phyloP scores from a whole-genome alignment of 2,797 vertebrate species.

The Rousettus madagascariensis region DNA sequence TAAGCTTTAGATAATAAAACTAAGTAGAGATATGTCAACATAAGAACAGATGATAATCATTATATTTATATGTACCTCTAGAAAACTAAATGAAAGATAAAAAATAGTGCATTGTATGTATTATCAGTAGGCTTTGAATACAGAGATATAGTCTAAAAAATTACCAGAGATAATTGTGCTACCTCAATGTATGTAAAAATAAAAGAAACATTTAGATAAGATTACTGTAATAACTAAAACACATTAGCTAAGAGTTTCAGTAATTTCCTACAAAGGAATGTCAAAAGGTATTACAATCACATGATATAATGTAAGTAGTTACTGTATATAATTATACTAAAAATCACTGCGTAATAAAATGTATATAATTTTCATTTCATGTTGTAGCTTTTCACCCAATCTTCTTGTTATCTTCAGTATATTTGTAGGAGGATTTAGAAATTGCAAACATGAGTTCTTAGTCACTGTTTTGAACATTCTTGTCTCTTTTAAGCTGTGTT shows the following conservation, averaged over 20 bases:
- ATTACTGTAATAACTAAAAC: not conserved
- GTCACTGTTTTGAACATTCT: not conserved
- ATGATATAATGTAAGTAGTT: not conserved
- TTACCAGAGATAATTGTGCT: not conserved
- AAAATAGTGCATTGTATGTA: not conserved
- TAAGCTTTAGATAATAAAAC: not conserved
- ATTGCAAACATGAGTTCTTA: not conserved
- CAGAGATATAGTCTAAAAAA: not conserved
- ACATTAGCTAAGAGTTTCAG: not conserved
- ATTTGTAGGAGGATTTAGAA: slow-evolving; percentile 16
- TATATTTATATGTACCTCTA: not conserved
- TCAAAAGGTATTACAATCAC: slow-evolving; percentile 9
- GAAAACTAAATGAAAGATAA: not conserved
- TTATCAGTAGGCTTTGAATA: not conserved
- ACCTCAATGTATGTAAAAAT: not conserved
- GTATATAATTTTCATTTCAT: slow-evolving; percentile 61
- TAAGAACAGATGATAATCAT: not conserved
- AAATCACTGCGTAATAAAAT: slow-evolving; percentile 47
- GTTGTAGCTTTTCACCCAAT: not conserved
- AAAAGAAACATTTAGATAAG: not conserved
- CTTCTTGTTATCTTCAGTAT: not conserved
- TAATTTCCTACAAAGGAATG: not conserved
- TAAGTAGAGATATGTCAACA: not conserved
- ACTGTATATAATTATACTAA: slow-evolving; percentile 50
- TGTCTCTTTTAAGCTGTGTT: not conserved